Evolutionary conservation across 2,113 vertebrate species (phyloP), one percentile per base, ranked within the genome.

Genomic region (Engraulis encrasicolus): DNA sequence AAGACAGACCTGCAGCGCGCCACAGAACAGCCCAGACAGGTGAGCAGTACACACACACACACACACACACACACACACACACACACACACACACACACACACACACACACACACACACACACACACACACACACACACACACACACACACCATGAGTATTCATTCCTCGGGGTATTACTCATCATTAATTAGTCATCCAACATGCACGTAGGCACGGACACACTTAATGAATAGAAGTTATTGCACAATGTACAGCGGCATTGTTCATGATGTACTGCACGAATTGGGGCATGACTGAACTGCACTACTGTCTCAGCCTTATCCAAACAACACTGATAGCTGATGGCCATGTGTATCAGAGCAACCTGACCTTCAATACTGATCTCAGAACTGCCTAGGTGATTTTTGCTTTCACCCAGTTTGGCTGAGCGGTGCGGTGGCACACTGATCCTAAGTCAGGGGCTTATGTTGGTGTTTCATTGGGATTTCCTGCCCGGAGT

Each of bases 11-110:
- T 94, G 2, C 96, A 97, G 81, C 92, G 95, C 88, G 93, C 95
- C 80, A 94, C 93, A 0, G 96, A 97, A 81, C 96, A 96, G 83
- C 96, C 96, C 0, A 90, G 95, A 38, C 96, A 97, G 95, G 96
- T 96, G 90, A 92, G 0, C 6, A 66, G 6, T 12, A 66, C 91
- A 12, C 36, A 82, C 50, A 27, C 11, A 6, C 0, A 48, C 58
- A 66, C 58, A 66, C 58, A 66, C 23, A 66, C 58, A 66, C 58
- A 66, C n/a, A 66, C n/a, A 66, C n/a, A 27, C 58, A 66, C 58
- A 66, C 58, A 58, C 54, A 58, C 20, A 58, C 54, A 45, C 91
- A 17, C 37, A 82, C 58, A 27, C 11, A 6, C 0, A 40, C 58
- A 27, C 58, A 27, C 58, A 66, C 23, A 66, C 58, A 66, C 58